Evolutionary conservation across 2,113 vertebrate species (phyloP).

Genomic region (Arenaria interpres): DNA sequence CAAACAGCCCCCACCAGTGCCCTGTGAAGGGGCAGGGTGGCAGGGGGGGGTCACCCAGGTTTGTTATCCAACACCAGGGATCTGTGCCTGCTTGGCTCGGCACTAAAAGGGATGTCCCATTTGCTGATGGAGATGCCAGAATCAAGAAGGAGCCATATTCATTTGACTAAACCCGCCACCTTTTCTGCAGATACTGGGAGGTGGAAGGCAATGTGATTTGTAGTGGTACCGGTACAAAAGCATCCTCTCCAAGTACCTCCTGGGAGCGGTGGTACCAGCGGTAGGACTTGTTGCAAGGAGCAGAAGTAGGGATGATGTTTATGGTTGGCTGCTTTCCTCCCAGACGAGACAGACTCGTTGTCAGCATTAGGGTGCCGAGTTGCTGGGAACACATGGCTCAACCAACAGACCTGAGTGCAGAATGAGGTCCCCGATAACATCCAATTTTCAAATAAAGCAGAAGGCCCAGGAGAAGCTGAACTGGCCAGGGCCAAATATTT

Average conservation of each 20-base stretch:
- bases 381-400: neutral
- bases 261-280: neutral
- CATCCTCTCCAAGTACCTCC: neutral
- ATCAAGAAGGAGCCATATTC: neutral
- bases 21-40: neutral
- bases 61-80: neutral
- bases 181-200: neutral
- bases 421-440: neutral
- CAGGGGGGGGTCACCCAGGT: neutral
- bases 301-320: neutral
- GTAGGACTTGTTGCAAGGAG: neutral
- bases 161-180: neutral
- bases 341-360: neutral
- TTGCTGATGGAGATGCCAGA: neutral
- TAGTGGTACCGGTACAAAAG: neutral
- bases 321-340: neutral
- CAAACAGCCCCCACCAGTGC: rapidly evolving
- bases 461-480: neutral
- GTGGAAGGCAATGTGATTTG: neutral
- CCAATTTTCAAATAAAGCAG: neutral
- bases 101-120: neutral
- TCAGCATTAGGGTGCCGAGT: neutral
- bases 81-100: neutral
- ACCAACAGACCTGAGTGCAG: neutral
- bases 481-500: neutral